Conservation (phyloP, 2,797 vertebrate genomes). For the Esox lucius region DNA sequence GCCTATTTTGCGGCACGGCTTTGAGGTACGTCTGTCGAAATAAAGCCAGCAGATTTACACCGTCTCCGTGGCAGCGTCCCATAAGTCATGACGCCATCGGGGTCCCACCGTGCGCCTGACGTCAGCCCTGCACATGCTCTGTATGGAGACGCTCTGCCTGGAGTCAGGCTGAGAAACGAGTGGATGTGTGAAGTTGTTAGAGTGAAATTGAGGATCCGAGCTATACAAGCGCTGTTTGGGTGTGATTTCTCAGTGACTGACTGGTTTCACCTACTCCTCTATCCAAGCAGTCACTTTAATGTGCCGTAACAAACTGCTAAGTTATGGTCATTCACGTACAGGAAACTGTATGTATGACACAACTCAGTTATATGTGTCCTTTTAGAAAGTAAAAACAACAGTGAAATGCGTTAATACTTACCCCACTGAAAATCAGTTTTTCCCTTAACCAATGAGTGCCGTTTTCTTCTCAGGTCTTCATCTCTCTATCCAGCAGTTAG, state of each 20-base stretch:
- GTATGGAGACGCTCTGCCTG: slow-evolving; percentile 50
- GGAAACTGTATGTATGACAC: background rate
- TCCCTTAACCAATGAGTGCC: background rate
- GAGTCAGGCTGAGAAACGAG: slow-evolving; percentile 6
- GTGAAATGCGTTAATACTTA: background rate
- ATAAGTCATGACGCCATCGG: background rate
- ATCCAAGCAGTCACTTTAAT: background rate
- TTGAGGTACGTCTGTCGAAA: background rate
- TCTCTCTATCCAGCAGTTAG: slow-evolving; percentile 56
- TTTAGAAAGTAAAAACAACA: background rate
- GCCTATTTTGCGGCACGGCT: background rate
- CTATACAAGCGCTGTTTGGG: background rate
- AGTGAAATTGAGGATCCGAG: background rate
- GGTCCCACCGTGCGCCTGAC: slow-evolving; percentile 39
- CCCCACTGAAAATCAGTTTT: background rate
- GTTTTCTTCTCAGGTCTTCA: slow-evolving; percentile 4
- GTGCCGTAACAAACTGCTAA: background rate
- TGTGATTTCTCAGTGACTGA: background rate
- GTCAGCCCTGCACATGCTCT: slow-evolving; percentile 50
- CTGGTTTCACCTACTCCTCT: background rate
- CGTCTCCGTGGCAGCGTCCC: background rate
- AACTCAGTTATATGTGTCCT: background rate
- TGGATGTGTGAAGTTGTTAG: background rate
- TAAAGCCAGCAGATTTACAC: background rate
- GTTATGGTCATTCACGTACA: background rate